Base-by-base conservation (phyloP, 2,797 vertebrate genomes). In the Takifugu rubripes region DNA sequence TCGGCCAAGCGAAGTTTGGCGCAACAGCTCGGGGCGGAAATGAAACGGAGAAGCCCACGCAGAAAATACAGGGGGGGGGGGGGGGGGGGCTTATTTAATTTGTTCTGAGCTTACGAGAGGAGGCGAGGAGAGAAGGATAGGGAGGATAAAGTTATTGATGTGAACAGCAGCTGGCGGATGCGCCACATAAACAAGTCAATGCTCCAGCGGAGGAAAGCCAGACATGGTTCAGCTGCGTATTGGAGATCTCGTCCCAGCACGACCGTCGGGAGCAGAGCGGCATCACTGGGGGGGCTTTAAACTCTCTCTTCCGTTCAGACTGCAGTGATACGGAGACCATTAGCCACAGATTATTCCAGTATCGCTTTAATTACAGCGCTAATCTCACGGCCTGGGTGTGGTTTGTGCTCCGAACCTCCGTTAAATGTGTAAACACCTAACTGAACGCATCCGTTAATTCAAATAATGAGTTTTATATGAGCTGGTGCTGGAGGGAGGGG, bases 141-240 rank as follows among this genome's bases (percentile, higher is more conserved):
- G 52, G 14, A 40, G 46, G 52, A 85, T 88, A 82, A 84, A 85
- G 83, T 84, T 74, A 83, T 91, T 89, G 84, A 83, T 79, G 76
- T 82, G 81, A 88, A 86, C 82, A 86, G 84, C 85, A 88, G 84
- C 85, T 88, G 87, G 84, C 82, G 80, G 71, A 84, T 66, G 72
- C 74, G 67, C 74, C 52, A 70, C 64, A 77, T 82, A 86, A 86
- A 81, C 73, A 82, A 78, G 73, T 76, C 77, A 78, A 73, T 46
- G 47, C 72, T 74, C 85, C 79, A 77, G 77, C 56, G 77, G 84
- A 83, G 75, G 81, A 85, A 78, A 79, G 53, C 26, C 21, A 49
- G 75, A 82, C 83, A 82, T 49, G 61, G 59, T 24, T 49, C 25
- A 25, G 21, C 24, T 62, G 45, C 54, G 52, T 77, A 3, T 44